Evolutionary conservation across 2,888 invertebrate genomes (phyloP), one percentile per base, ranked within the genome.

Genomic region (Brachyopa scutellaris): DNA sequence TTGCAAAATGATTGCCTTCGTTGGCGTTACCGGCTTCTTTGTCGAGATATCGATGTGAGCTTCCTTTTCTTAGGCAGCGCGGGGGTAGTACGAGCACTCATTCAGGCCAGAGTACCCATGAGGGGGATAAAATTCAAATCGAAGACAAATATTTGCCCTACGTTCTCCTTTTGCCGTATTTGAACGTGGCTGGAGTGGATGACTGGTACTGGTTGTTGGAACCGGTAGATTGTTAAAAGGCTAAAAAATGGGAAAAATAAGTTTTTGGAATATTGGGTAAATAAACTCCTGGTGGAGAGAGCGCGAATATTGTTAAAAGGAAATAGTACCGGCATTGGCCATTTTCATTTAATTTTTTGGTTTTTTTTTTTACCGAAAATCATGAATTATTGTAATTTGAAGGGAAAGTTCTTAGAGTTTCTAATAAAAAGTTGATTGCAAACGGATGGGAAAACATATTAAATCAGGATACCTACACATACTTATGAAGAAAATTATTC

Each of bases 81-180:
- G 21, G 21, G 2, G 19, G 19, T 5, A 17, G 19, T 53, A 40
- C n/a, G 8, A 26, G n/a, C 11, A 40, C n/a, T n/a, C n/a, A n/a
- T n/a, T n/a, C n/a, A n/a, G n/a, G n/a, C n/a, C n/a, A n/a, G n/a
- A 0, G 5, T 19, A 67, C 57, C 59, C 76, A 76, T 40, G 19
- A 53, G 53, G 40, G 47, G 73, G 77, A 72, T 66, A 45, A 72
- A 82, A 82, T 82, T 82, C 82, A 82, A 82, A 82, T 82, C 82
- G 82, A 82, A 82, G 70, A 64, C 72, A 82, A 82, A 82, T 82
- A 82, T 82, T 82, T 82, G 82, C 66, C 2, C 55, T 64, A 69
- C 80, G 69, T 82, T 77, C 77, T 77, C 70, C 82, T 77, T 77
- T 77, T 78, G 8, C 72, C 15, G 62, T 64, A 72, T 77, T 61